Conservation (phyloP, 2,888 invertebrate species). For the Temnothorax rugatulus region DNA sequence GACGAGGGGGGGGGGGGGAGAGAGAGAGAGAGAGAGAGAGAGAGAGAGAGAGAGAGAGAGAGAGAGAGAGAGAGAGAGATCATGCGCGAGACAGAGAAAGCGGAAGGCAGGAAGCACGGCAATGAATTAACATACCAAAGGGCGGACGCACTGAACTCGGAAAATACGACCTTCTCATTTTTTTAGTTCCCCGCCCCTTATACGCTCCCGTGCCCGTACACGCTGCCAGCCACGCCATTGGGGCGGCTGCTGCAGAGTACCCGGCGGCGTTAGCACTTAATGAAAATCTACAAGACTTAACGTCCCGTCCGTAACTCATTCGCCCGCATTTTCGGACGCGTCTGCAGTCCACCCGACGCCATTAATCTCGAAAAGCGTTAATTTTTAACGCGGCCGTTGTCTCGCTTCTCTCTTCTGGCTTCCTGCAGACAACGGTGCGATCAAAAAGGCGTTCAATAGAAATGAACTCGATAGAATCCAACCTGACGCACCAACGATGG, state of each 20-base stretch:
- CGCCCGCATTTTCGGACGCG: conserved; percentile 47
- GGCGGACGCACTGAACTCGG: conserved; percentile 61
- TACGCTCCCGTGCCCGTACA: conserved; percentile 5
- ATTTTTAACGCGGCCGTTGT: conserved; percentile 56
- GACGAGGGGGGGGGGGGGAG: background rate
- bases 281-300: conserved; percentile 70
- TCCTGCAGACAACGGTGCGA: background rate
- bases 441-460: conserved; percentile 44
- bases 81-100: conserved; percentile 51
- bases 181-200: conserved; percentile 39
- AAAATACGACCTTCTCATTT: conserved; percentile 67
- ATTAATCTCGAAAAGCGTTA: conserved; percentile 51
- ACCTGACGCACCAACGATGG: conserved; percentile 17
- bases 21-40: conserved; percentile 42
- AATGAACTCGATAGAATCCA: conserved; percentile 35
- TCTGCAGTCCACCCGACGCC: conserved; percentile 28
- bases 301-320: conserved; percentile 62
- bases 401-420: background rate
- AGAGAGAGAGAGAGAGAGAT: conserved; percentile 11
- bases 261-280: conserved; percentile 64
- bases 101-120: conserved; percentile 60
- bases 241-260: conserved; percentile 14
- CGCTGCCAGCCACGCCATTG: conserved; percentile 19
- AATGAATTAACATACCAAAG: conserved; percentile 78
- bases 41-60: conserved; percentile 45